Base-by-base conservation (phyloP, 1,140 invertebrate genomes). In the Micrasema minimum region DNA sequence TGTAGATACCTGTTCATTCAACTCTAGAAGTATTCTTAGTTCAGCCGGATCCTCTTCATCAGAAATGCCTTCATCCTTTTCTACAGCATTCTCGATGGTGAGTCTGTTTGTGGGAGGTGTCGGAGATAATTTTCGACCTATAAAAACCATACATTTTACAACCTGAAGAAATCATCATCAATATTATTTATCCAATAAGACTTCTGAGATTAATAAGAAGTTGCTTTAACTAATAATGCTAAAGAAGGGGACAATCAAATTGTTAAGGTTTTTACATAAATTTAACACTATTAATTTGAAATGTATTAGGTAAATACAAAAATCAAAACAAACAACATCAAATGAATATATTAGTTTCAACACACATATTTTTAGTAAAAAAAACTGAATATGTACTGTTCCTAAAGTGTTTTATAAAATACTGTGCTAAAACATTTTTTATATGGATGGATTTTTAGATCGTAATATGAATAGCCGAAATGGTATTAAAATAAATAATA, bases 1-100 rank as follows among this genome's bases (percentile, higher is more conserved):
- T 78, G 83, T 5, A 57, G n/a, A 37, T 61, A 83, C 87, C 81
- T 92, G 91, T 84, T 97, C 94, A 77, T 92, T 92, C n/a, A 97
- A 83, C 81, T 96, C 94, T 35, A 96, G 80, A 71, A 95, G 89
- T 26, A 96, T 83, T 76, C 92, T 88, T 46, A 94, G 78, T 77
- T 94, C 92, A 31, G 89, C 87, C 9, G 89, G 86, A 80, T 93
- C 92, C 75, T 93, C 92, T 78, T 92, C 90, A 77, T 91, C 90
- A 5, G 89, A 90, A 71, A 90, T 90, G 37, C 88, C 88, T 79
- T 92, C 90, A 78, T 91, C 90, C 78, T 91, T 92, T 76, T 91
- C 89, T 37, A 86, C 83, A 31, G 85, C 82, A 68, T 86, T 82
- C 78, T 92, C 90, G 61, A 89, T 87, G n/a, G 86, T 85, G 64